phyloP scores from a whole-genome alignment of 1,140 invertebrate genomes.

The Euura saliciscinereae region DNA sequence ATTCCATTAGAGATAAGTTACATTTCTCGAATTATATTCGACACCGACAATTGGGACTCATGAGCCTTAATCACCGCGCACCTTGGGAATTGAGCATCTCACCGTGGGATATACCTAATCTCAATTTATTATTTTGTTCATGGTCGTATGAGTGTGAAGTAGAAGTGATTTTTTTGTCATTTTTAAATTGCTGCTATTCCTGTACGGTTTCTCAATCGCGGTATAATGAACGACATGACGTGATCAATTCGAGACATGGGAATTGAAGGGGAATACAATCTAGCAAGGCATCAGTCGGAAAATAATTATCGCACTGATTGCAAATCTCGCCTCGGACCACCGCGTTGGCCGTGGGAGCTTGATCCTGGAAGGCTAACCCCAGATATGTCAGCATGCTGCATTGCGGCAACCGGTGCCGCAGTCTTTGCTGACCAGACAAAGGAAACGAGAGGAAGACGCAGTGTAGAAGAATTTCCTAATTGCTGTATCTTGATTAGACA shows the following conservation, averaged over 20 bases:
- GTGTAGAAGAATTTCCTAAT: neutral
- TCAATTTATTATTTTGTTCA: neutral
- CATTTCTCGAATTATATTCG: neutral
- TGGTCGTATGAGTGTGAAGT: too few species aligned
- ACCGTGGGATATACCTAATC: neutral
- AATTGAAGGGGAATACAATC: slow-evolving; percentile 2
- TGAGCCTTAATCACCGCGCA: neutral
- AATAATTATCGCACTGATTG: slow-evolving; percentile 14
- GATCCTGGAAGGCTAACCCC: neutral
- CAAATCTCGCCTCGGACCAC: slow-evolving; percentile 5
- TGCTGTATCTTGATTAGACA: neutral
- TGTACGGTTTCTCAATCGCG: neutral
- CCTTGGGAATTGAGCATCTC: neutral
- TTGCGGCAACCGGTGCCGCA: slow-evolving; percentile 3
- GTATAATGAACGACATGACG: neutral
- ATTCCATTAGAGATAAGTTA: neutral
- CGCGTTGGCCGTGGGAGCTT: slow-evolving; percentile 3
- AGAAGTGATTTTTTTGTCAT: neutral
- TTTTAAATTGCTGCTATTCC: neutral
- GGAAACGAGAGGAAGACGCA: neutral
- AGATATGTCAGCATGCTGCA: slow-evolving; percentile 8
- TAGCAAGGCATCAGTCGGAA: neutral
- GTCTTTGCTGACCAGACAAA: neutral
- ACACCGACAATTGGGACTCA: neutral
- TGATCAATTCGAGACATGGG: neutral